Evolutionary conservation across 2,113 vertebrate genomes (phyloP), one percentile per base, ranked within the genome.

Genomic region (Serilophus lunatus): DNA sequence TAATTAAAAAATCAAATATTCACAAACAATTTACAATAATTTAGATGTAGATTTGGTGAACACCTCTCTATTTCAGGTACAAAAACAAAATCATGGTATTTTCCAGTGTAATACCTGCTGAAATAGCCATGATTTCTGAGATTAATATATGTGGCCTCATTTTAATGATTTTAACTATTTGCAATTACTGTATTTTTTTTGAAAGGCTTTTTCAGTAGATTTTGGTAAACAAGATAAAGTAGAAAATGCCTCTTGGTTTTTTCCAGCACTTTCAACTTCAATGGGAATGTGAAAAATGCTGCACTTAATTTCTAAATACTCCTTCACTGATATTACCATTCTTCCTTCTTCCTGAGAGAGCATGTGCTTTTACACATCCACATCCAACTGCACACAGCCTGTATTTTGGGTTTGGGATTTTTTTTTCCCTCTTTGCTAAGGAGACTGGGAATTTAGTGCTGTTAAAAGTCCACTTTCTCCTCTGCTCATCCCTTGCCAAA

Each of bases 391-490:
- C 75, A 74, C 36, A 54, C 25, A n/a, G 20, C 6, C 13, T 44
- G 1, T 6, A 12, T 3, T 42, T 61, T 35, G 33, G 29, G 3
- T 53, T n/a, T 26, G 11, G 4, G 17, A 23, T 5, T 1, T 4
- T 20, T 35, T 82, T 42, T 44, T 42, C 0, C 3, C 33, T 22
- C 19, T 54, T 70, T 45, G 15, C 17, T 47, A 77, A 82, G 6
- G 3, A 79, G 13, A 12, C 3, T 50, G 28, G 17, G n/a, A 90
- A 93, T 92, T 69, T 15, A 7, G 59, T 68, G n/a, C 31, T 59
- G 17, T 25, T 45, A 36, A 72, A n/a, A 82, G 28, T 6, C 23
- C 28, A 35, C 57, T 64, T 44, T 28, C 38, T 72, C 28, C n/a
- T 31, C 60, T 3, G 0, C 12, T 87, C 45, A 15, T 77, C 10